Evolutionary conservation across 1,140 invertebrate species (phyloP), one percentile per base, ranked within the genome.

Genomic region (Conopomorpha cramerella): DNA sequence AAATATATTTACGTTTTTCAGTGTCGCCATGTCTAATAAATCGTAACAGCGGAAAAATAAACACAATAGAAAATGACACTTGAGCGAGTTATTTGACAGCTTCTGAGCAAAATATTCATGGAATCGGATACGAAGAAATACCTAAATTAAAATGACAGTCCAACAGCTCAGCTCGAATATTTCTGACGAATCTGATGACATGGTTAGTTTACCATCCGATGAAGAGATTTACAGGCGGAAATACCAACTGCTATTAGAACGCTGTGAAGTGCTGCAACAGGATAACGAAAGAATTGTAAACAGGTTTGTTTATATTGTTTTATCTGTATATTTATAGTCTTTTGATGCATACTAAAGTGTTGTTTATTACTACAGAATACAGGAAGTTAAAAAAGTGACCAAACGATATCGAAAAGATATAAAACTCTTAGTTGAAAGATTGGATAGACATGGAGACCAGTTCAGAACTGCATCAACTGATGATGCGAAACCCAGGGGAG

Each of bases 261-360:
- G 83, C 77, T 85, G 84, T 61, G 80, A 84, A 66, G 79, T 80
- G 28, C 68, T 86, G 41, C 83, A 85, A 51, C 81, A 84, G 72
- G 80, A 84, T 54, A 86, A 86, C 62, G 82, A 85, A 65, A 74
- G 82, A 57, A 71, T 85, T 43, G 78, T 84, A 13, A 82, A 84
- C 68, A 81, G 82, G 80, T 81, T 61, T 41, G 60, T 67, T 39
- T 56, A 49, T 49, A 48, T 37, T 43, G 25, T 13, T 30, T 39
- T 41, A 33, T 30, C n/a, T n/a, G n/a, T n/a, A n/a, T n/a, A n/a
- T n/a, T n/a, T n/a, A n/a, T n/a, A n/a, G n/a, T n/a, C n/a, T n/a
- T n/a, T n/a, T n/a, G n/a, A n/a, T n/a, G n/a, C 19, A 23, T 25
- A 33, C n/a, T 33, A 34, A 38, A 44, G 33, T 16, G 26, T 46